phyloP scores from a whole-genome alignment of 2,888 invertebrate species.

The Cistogaster globosa region DNA sequence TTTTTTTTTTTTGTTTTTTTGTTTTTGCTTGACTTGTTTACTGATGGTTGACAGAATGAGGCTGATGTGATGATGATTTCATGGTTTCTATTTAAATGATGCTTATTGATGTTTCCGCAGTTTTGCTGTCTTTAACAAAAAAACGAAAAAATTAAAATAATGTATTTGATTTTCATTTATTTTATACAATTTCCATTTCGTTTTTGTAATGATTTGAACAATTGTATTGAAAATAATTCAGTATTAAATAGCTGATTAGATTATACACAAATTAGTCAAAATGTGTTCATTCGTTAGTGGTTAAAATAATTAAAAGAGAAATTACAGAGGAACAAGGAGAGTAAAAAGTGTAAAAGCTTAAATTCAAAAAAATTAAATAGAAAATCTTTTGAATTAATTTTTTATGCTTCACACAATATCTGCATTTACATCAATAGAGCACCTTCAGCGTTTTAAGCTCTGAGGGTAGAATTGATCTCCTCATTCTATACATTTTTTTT shows the following conservation, averaged over 20 bases:
- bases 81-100: conserved; percentile 71
- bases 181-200: conserved; percentile 53
- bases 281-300: conserved; percentile 13
- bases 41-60: conserved; percentile 40
- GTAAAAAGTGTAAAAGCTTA: not conserved
- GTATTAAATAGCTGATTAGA: conserved; percentile 31
- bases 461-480: too few species aligned
- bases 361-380: too few species aligned
- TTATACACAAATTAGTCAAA: conserved; percentile 48
- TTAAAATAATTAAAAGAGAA: conserved; percentile 2
- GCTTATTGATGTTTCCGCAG: conserved; percentile 43
- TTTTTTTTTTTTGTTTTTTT: not conserved
- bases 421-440: too few species aligned
- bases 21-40: conserved; percentile 36
- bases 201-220: conserved; percentile 58
- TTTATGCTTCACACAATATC: too few species aligned
- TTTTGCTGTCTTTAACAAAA: not conserved
- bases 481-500: too few species aligned
- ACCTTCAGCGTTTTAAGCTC: too few species aligned
- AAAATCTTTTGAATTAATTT: too few species aligned
- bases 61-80: conserved; percentile 52
- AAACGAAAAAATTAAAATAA: not conserved
- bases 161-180: conserved; percentile 50
- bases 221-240: conserved; percentile 49
- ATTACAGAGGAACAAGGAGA: too few species aligned